Conservation (phyloP, 1,140 invertebrate genomes). For the Leptinotarsa undecemlineata region DNA sequence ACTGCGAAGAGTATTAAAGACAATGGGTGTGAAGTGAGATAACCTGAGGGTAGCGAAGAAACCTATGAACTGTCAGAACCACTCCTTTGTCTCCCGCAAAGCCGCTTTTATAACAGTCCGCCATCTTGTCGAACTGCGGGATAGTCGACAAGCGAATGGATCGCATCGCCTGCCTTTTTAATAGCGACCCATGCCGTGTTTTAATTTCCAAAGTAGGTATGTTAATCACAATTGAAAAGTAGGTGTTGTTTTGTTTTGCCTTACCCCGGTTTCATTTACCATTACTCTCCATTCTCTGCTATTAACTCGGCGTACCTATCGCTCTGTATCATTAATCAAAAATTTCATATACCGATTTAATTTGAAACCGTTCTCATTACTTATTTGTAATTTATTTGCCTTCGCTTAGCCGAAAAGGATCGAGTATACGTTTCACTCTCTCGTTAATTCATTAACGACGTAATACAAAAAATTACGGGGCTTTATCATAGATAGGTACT, state of each 20-base stretch:
- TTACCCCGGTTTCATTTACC: neutral
- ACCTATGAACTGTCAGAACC: neutral
- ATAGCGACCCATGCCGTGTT: slow-evolving; percentile 14
- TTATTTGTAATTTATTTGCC: neutral
- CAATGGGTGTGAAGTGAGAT: slow-evolving; percentile 7
- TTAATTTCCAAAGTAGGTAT: slow-evolving; percentile 22
- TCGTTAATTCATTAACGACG: neutral
- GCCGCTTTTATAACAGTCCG: neutral
- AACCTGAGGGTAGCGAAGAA: neutral
- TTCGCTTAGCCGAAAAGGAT: neutral
- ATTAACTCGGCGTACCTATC: slow-evolving; percentile 5
- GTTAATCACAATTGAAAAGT: slow-evolving; percentile 20
- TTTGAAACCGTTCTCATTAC: slow-evolving; percentile 1
- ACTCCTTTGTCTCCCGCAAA: slow-evolving; percentile 4
- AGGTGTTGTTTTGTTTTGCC: slow-evolving; percentile 24
- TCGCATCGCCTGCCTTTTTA: slow-evolving; percentile 12
- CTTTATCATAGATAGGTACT: too few species aligned
- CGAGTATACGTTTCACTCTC: neutral
- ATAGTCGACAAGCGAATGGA: neutral
- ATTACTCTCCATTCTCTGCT: slow-evolving; percentile 5
- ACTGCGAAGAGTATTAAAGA: neutral
- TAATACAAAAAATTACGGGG: neutral
- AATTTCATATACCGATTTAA: slow-evolving; percentile 3
- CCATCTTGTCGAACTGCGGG: slow-evolving; percentile 4
- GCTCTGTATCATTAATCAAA: neutral